Conservation (phyloP, 2,797 vertebrate species). For the Labeo calbasu region DNA sequence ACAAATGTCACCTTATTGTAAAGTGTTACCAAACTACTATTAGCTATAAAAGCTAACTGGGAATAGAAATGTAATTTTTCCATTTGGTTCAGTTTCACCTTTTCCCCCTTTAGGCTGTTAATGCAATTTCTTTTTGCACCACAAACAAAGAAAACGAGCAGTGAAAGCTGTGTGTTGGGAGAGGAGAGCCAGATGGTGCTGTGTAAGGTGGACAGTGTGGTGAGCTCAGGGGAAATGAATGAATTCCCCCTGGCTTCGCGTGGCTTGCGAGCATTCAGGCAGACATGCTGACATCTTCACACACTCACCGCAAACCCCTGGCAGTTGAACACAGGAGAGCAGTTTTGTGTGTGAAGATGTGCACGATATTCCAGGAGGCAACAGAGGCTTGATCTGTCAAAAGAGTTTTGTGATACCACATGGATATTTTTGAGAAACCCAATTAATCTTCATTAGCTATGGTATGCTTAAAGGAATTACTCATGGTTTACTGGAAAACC, state of each 20-base stretch:
- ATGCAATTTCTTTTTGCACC: slow-evolving; percentile 16
- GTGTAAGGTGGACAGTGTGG: slow-evolving; percentile 69
- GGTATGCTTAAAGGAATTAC: slow-evolving; percentile 25
- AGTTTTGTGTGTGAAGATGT: neutral
- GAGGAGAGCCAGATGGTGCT: slow-evolving; percentile 70
- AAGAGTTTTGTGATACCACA: neutral
- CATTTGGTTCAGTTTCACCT: neutral
- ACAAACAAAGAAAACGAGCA: slow-evolving; percentile 33
- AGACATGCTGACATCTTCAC: slow-evolving; percentile 51
- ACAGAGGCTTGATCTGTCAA: neutral
- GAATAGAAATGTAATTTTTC: neutral
- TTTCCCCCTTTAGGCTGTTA: neutral
- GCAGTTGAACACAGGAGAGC: slow-evolving; percentile 12
- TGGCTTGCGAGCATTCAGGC: slow-evolving; percentile 69
- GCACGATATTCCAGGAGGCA: slow-evolving; percentile 3
- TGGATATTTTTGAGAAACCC: neutral
- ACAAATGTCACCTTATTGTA: too few relatives aligned
- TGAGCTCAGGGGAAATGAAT: slow-evolving; percentile 57
- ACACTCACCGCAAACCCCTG: slow-evolving; percentile 46
- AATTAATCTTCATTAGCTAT: slow-evolving; percentile 25
- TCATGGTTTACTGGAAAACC: slow-evolving; percentile 22
- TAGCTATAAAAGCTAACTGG: neutral
- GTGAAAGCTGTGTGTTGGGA: slow-evolving; percentile 46
- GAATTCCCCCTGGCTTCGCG: slow-evolving; percentile 61
- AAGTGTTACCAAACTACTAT: too few relatives aligned